These are phyloP conservation scores for Rosalia funebris DNA, from an alignment of 2,888 invertebrate species.

Conservation along the genomic window DNA sequence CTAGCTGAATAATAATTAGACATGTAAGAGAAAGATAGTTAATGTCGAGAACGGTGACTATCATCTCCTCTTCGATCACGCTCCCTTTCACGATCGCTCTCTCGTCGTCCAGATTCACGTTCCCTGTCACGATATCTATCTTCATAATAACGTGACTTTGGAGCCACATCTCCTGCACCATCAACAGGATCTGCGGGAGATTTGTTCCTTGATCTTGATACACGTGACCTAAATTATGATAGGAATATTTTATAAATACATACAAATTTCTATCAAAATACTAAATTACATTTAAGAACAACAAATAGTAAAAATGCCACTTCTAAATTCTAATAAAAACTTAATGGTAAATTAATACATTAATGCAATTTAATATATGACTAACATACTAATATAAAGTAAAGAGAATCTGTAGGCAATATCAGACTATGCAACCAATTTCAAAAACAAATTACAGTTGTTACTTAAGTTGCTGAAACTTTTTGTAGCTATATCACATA, in stretches of 20 bases:
- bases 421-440: too few relatives aligned
- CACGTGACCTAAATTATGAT: conserved; percentile 40
- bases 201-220: conserved; percentile 68
- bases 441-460: too few relatives aligned
- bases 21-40: conserved; percentile 34
- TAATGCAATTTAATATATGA: too few relatives aligned
- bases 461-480: too few relatives aligned
- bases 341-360: too few relatives aligned
- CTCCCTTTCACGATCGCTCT: conserved; percentile 73
- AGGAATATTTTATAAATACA: neutral
- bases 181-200: conserved; percentile 70
- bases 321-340: too few relatives aligned
- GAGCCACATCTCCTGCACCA: conserved; percentile 49
- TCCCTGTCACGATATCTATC: conserved; percentile 82
- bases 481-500: too few relatives aligned
- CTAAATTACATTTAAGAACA: too few relatives aligned
- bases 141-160: conserved; percentile 79
- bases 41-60: conserved; percentile 79
- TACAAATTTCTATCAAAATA: too few relatives aligned
- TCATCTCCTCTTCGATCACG: conserved; percentile 74
- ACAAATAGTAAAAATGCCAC: too few relatives aligned
- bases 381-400: too few relatives aligned
- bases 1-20: conserved; percentile 22
- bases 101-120: conserved; percentile 67
- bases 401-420: too few relatives aligned